Base-by-base conservation (phyloP, 2,113 vertebrate genomes). In the Muntiacus muntjak region DNA sequence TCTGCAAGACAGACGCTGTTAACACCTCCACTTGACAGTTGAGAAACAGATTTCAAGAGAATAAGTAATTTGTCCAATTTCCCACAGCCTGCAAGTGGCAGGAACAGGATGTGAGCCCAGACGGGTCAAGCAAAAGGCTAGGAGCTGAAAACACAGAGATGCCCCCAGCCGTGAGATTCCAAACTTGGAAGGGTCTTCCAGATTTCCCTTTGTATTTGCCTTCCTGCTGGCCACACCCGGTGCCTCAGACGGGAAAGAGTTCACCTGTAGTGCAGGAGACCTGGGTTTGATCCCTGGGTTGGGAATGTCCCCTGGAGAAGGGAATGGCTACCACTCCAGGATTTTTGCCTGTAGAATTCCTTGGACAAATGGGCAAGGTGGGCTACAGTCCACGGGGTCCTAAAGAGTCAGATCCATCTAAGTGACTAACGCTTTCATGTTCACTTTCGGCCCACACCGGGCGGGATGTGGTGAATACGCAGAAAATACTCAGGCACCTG, bases 141-240 rank as follows among this genome's bases (percentile, higher is more conserved):
- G 21, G 62, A n/a, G 25, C 13, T 87, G 58, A 54, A 47, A 82
- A n/a, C 19, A 13, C 14, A 4, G 36, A 64, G 4, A 45, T 36
- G 36, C 13, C 13, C 2, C 16, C 1, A 54, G 79, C 3, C 3
- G 13, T 5, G 15, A 76, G 16, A 50, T 47, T 62, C 28, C 47
- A 10, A 1, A 1, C 3, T 8, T 4, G 30, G 17, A 25, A 36
- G 43, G 55, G 10, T 33, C n/a, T n/a, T 54, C 8, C 0, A 30
- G 17, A 9, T 7, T n/a, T 7, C 28, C 84, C 30, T 45, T 43
- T 12, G 1, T 1, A 5, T 43, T 45, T 33, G 43, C 36, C 0
- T 0, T 50, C 19, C 74, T 62, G 54, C 10, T 47, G 47, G 47
- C 25, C 23, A 7, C 10, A 78, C 13, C 43, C 17, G 23, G 23